Evolutionary conservation across 2,888 invertebrate genomes (phyloP), one percentile per base, ranked within the genome.

Genomic region (Phortica magna): DNA sequence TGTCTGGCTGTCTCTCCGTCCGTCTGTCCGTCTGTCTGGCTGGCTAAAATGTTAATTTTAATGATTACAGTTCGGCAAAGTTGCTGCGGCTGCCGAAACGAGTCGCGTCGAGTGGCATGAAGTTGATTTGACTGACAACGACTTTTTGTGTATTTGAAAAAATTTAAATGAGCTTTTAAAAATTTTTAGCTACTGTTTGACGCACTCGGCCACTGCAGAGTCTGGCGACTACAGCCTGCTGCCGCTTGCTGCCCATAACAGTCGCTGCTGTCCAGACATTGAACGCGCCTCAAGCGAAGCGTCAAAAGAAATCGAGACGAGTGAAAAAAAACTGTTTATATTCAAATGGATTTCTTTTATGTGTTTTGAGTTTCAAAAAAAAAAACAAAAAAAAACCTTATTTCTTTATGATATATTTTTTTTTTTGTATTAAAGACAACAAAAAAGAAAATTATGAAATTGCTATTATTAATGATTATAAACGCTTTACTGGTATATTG

Each of bases 401-500:
- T 61, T 10, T 12, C 12, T 64, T 31, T 64, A 64, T 39, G 59
- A 64, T 22, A 14, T 64, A 2, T 31, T 31, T 31, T 19, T 61
- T 9, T 61, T 10, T 12, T 7, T 64, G 10, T 39, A 2, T 22
- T 22, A 31, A 22, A 9, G 17, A 43, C 42, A 19, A 12, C 5
- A 14, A 74, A 22, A 73, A 12, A 12, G 65, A 57, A 65, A 72
- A 65, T n/a, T 65, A 59, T 57, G 64, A 31, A 89, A 89, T 87
- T 89, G 84, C 89, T 85, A 88, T 89, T 89, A 88, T 88, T 88
- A 84, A 88, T 88, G 88, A 83, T 83, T 89, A 84, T 83, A 88
- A 85, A 88, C 83, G 87, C 55, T 83, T 85, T 83, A 72, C 61
- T 43, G 80, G 80, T 82, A 83, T 71, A 87, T 89, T 89, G 88